Evolutionary conservation across 2,113 vertebrate species (phyloP).

Genomic region (Ariopsis seemanni): DNA sequence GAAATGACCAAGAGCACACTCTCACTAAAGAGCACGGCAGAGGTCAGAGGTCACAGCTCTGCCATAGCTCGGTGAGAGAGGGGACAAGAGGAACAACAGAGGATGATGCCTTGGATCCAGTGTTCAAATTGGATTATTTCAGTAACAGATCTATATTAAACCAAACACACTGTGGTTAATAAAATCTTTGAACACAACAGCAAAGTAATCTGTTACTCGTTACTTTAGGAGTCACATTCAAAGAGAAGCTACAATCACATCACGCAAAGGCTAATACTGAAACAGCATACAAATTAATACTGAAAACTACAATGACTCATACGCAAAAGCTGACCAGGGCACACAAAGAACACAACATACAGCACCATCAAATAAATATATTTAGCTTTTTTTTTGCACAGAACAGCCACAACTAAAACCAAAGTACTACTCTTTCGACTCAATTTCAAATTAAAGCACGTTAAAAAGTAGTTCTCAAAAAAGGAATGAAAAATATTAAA

Average conservation of each 20-base stretch:
- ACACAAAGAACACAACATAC: slow-evolving; percentile 1
- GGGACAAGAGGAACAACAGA: not conserved
- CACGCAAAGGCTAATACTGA: slow-evolving; percentile 38
- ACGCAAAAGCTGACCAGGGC: not conserved
- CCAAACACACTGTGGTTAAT: not conserved
- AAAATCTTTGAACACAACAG: not conserved
- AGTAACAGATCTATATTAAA: not conserved
- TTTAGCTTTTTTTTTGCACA: not conserved
- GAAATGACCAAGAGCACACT: slow-evolving; percentile 45
- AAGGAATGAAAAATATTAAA: not conserved
- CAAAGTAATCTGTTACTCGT: not conserved
- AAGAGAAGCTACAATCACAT: slow-evolving; percentile 18
- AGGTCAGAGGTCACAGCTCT: slow-evolving; percentile 15
- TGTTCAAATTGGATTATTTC: not conserved
- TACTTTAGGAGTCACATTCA: not conserved
- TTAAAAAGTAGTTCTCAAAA: slow-evolving; percentile 2
- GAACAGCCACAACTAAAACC: slow-evolving; percentile 12
- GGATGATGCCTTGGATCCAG: not conserved
- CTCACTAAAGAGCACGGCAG: not conserved
- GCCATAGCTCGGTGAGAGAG: not conserved
- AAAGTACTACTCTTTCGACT: not conserved
- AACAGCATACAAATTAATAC: slow-evolving; percentile 39
- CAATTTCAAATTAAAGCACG: not conserved
- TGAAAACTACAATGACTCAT: slow-evolving; percentile 5
- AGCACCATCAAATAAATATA: not conserved